phyloP scores from a whole-genome alignment of 2,113 vertebrate genomes.

The Pollimyrus isidori region DNA sequence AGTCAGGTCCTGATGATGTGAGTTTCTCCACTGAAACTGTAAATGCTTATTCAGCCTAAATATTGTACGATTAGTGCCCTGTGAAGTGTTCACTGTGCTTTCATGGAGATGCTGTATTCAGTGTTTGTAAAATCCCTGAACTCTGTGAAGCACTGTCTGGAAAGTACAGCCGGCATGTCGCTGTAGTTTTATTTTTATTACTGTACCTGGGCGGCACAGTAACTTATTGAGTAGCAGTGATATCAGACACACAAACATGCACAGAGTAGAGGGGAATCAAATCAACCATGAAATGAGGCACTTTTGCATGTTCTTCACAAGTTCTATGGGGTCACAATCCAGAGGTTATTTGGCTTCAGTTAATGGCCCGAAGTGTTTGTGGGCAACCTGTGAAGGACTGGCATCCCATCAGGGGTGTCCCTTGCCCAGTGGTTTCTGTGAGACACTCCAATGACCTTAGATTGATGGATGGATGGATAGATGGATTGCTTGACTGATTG shows the following conservation, averaged over 20 bases:
- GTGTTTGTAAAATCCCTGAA: background rate
- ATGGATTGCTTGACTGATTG: background rate
- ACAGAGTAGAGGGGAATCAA: background rate
- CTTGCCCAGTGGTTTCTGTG: background rate
- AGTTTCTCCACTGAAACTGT: conserved; percentile 43
- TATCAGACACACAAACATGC: background rate
- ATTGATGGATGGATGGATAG: background rate
- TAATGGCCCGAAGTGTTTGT: background rate
- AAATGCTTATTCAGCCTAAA: background rate
- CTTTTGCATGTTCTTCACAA: background rate
- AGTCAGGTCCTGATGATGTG: conserved; percentile 72
- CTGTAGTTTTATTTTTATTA: background rate
- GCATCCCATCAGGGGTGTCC: background rate
- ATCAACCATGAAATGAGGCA: background rate
- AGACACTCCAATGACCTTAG: background rate
- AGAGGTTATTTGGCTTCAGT: background rate
- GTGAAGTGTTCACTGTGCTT: background rate
- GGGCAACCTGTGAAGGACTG: background rate
- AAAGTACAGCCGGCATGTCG: too few species aligned
- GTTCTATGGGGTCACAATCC: background rate
- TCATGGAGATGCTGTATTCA: background rate
- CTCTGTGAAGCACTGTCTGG: too few species aligned
- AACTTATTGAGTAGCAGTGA: background rate
- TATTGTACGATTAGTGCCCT: background rate
- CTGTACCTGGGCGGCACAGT: background rate